These are phyloP conservation scores for Nebria salina DNA, from an alignment of 2,888 invertebrate species.

Conservation along the genomic window DNA sequence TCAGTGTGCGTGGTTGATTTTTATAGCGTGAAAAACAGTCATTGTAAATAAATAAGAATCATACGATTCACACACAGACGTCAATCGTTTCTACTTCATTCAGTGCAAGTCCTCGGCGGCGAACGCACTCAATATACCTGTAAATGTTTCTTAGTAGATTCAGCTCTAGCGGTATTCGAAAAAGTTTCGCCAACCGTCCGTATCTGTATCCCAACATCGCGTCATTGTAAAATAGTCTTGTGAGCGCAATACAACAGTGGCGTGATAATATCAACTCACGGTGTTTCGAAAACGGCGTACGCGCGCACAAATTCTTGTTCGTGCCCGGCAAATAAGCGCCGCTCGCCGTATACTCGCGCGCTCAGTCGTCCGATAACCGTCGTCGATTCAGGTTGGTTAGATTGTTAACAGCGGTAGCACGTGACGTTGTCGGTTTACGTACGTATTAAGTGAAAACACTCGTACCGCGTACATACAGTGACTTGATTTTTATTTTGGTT, in stretches of 20 bases:
- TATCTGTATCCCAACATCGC: not conserved
- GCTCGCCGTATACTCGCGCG: not conserved
- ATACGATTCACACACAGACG: not conserved
- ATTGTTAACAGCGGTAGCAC: not conserved
- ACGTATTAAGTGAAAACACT: not conserved
- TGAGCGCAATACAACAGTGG: conserved; percentile 2
- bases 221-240: not conserved
- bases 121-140: not conserved
- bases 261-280: conserved; percentile 10
- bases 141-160: not conserved
- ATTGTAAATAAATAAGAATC: not conserved
- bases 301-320: conserved; percentile 6
- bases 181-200: not conserved
- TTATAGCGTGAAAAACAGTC: not conserved
- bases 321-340: conserved; percentile 11
- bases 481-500: not conserved
- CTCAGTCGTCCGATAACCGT: conserved; percentile 16
- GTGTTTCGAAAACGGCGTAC: conserved; percentile 7
- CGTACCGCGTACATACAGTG: not conserved
- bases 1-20: too few relatives aligned
- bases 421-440: conserved; percentile 11
- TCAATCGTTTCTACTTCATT: not conserved
- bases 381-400: not conserved
- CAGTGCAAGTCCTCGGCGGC: not conserved
- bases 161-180: not conserved